Conservation (phyloP, 2,113 vertebrate genomes). For the Oreochromis spilurus region DNA sequence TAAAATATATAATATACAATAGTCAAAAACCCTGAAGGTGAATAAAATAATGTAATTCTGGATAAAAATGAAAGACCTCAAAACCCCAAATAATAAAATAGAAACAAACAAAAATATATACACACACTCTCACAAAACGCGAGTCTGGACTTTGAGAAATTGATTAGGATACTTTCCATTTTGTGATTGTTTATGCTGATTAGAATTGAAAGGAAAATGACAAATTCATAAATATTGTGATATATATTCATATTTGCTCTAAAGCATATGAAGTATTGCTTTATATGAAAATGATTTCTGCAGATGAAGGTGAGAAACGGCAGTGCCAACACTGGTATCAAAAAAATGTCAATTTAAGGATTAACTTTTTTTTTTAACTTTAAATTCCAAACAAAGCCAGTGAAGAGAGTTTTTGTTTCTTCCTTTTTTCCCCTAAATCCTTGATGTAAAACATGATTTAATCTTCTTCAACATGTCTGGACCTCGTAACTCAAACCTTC, state of each 20-base stretch:
- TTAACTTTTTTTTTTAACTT: rapidly evolving
- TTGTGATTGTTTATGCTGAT: not conserved
- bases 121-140: not conserved
- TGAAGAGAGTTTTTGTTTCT: not conserved
- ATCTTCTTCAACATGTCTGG: constrained; percentile 14
- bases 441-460: not conserved
- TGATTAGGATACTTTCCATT: not conserved
- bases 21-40: rapidly evolving
- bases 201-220: not conserved
- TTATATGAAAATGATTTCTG: not conserved
- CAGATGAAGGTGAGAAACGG: not conserved
- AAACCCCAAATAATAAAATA: not conserved
- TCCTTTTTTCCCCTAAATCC: rapidly evolving
- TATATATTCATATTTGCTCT: not conserved
- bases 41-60: not conserved
- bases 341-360: not conserved
- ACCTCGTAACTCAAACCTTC: not conserved
- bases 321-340: not conserved
- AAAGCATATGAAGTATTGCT: not conserved
- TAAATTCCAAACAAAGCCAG: not conserved
- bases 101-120: not conserved
- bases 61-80: not conserved
- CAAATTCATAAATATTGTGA: not conserved
- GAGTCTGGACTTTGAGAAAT: not conserved
- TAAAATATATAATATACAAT: not conserved